A percentile compares a stretch with the other conserved stretches of the same genome.
phyloP scores from a whole-genome alignment of 2,797 vertebrate species.

The Sparus aurata region DNA sequence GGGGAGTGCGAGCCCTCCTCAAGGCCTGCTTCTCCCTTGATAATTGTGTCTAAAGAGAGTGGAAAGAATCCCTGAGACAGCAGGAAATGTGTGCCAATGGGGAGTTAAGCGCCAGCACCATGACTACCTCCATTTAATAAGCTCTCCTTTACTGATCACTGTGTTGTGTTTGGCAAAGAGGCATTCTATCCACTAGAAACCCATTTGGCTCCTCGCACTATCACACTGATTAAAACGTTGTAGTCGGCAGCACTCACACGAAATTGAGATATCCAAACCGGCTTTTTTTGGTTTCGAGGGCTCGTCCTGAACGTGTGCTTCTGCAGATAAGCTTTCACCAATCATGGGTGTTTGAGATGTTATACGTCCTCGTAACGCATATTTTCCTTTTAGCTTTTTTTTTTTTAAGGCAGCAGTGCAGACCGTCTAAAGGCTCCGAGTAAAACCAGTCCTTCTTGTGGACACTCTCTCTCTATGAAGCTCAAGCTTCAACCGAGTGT shows the following conservation, averaged over 20 bases:
- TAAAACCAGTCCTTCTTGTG: constrained; percentile 52
- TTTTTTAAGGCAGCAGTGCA: constrained; percentile 37
- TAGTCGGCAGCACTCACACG: constrained; percentile 44
- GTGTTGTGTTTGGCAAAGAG: constrained; percentile 71
- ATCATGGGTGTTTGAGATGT: constrained; percentile 21
- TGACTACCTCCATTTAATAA: constrained; percentile 77
- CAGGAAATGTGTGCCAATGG: constrained; percentile 79
- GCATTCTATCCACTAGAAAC: constrained; percentile 65
- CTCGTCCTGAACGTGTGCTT: constrained; percentile 26
- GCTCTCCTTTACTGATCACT: constrained; percentile 75
- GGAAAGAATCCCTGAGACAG: constrained; percentile 85
- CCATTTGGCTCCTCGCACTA: constrained; percentile 68
- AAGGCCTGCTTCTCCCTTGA: constrained; percentile 78
- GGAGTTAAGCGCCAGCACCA: constrained; percentile 72
- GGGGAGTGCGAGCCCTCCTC: constrained; percentile 64
- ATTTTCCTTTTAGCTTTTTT: constrained; percentile 31
- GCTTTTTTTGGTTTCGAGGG: constrained; percentile 35
- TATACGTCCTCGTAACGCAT: constrained; percentile 35
- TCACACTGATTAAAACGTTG: constrained; percentile 66
- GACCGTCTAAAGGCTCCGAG: constrained; percentile 8
- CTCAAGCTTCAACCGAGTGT: constrained; percentile 29
- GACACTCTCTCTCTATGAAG: constrained; percentile 23
- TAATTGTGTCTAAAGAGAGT: constrained; percentile 82
- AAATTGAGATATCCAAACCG: constrained; percentile 53
- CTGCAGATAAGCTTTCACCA: constrained; percentile 39